Evolutionary conservation across 2,797 vertebrate species (phyloP), one percentile per base, ranked within the genome.

Genomic region (Danio jaintianensis): DNA sequence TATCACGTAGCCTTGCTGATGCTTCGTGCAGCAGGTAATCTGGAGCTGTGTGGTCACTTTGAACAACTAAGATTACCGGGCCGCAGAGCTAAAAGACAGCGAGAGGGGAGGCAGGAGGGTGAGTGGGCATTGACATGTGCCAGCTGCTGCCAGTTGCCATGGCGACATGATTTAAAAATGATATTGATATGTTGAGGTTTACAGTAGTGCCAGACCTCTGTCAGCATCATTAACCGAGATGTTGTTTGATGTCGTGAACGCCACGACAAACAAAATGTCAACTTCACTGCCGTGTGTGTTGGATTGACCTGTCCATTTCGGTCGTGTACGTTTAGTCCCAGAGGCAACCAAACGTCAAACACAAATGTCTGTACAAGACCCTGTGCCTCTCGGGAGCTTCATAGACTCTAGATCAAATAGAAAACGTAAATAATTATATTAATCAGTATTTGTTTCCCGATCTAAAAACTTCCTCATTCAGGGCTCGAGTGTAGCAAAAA

Each of bases 81-180:
- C 71, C 72, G 71, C 67, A 77, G 86, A 84, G 72, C 81, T 85
- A 45, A 82, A 83, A 68, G 45, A 78, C 82, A 64, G 61, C 9
- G 29, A 70, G 68, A 43, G 53, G 52, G 43, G 61, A 78, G 74
- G 72, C 69, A 47, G 71, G 75, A 75, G 56, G 79, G 45, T 66
- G 72, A 84, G 86, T 79, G 86, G 85, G 70, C 86, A 90, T 91
- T 90, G 88, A 93, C 88, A 85, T 84, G 87, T 87, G 89, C 90
- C 38, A 83, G 89, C 84, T 89, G 89, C 92, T 87, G 91, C 73
- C 83, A 83, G 93, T 95, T 93, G 91, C 93, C 90, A 94, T 94
- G 90, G 94, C 89, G 93, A 95, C 93, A 83, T 86, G 91, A 89
- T 86, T 92, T 92, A 89, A 91, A 91, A 91, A 91, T 88, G 70